A percentile compares a stretch with the other conserved stretches of the same genome.
Conservation (phyloP, 2,888 invertebrate species). For the Psococerastis gibbosa region DNA sequence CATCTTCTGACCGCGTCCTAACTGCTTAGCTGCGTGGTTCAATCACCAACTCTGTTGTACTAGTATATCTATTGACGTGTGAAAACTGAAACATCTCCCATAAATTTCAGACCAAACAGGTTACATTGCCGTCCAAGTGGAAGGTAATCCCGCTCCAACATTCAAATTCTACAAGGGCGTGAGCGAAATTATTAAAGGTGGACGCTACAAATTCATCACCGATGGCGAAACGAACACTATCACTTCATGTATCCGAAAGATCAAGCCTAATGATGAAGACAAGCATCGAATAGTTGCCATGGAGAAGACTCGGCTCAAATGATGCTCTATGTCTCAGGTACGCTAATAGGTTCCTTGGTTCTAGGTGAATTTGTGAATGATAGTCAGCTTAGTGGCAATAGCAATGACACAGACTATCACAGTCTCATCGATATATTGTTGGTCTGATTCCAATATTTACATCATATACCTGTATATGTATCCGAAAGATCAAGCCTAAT, state of each 20-base stretch:
- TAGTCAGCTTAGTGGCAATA: no score
- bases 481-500: conserved; percentile 87
- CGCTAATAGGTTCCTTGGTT: no score
- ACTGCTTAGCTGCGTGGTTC: no score
- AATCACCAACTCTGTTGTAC: no score
- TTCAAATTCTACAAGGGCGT: conserved; percentile 93
- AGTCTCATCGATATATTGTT: no score
- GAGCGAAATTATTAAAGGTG: conserved; percentile 83
- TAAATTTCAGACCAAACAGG: conserved; percentile 74
- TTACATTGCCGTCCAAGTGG: conserved; percentile 80
- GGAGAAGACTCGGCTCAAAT: conserved; percentile 93
- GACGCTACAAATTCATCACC: conserved; percentile 85
- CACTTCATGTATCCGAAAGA: conserved; percentile 87
- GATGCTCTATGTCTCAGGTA: conserved; percentile 92
- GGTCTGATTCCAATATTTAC: no score
- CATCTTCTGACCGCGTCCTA: no score
- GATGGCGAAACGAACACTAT: conserved; percentile 86
- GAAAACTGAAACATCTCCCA: no score
- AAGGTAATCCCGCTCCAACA: conserved; percentile 85
- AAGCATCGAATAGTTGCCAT: conserved; percentile 79
- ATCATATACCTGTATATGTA: conserved; percentile 82
- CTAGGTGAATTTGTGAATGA: no score
- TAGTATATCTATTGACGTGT: no score
- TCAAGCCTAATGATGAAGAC: conserved; percentile 92
- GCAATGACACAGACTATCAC: no score